Base-by-base conservation (phyloP, 2,113 vertebrate species). In the Mola mola region DNA sequence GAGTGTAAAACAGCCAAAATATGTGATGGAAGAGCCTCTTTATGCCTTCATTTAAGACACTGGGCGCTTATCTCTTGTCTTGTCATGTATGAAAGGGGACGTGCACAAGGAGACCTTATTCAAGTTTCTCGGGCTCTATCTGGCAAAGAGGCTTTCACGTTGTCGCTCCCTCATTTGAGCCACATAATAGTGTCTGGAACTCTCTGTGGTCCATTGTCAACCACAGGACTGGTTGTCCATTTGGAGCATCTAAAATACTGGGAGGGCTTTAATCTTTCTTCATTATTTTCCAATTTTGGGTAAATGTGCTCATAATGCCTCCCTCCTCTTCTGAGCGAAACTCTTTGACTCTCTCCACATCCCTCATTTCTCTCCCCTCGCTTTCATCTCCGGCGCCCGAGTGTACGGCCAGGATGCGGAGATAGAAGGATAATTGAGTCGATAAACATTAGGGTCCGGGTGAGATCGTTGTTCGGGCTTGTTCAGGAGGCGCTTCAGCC, bases 181-280 rank as follows among this genome's bases (percentile, higher is more conserved):
- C 55, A 78, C 78, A 88, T 91, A 92, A 93, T 93, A 65, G 85
- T 73, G 84, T 85, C 86, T 89, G 90, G 83, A 87, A 82, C 77
- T 91, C 85, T 85, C 79, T 79, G 68, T 50, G 81, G 79, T 51
- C 85, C 78, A 89, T 92, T 92, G 90, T 91, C 71, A 77, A 66
- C 73, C 73, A 48, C 70, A 70, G 86, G 82, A 87, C 88, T 88
- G 77, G 72, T 91, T 86, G 86, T 84, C 90, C 90, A 93, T 92
- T 93, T 91, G 87, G 86, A 89, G 47, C 74, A 84, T 82, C 85
- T 75, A 87, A 92, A 91, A 90, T 89, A 90, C 88, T 85, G 84
- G 88, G 87, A 88, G 86, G 89, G 90, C 92, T 93, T 93, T 92
- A 93, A 93, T 93, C 92, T 93, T 93, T 92, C 90, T 92, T 92